Conservation (phyloP, 2,888 invertebrate genomes). For the Heliothis peltigera region DNA sequence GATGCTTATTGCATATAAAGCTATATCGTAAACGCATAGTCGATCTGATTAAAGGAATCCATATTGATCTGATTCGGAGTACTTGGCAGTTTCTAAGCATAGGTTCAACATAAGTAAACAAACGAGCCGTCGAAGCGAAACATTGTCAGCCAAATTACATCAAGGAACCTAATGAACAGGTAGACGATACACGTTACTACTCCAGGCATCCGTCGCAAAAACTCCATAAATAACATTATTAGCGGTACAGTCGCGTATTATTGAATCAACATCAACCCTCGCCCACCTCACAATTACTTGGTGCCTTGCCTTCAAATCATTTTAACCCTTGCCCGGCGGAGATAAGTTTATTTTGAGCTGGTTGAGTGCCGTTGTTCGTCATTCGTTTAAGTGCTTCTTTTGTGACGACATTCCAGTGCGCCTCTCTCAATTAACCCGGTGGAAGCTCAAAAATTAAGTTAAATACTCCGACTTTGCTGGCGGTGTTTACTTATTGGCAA, state of each 20-base stretch:
- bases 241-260: slow-evolving; percentile 82
- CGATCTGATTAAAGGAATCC: too few relatives aligned
- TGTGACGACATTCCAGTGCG: slow-evolving; percentile 86
- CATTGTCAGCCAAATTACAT: slow-evolving; percentile 49
- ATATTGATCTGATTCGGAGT: background rate
- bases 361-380: slow-evolving; percentile 81
- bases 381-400: slow-evolving; percentile 89
- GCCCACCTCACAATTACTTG: slow-evolving; percentile 84
- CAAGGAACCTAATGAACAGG: slow-evolving; percentile 35
- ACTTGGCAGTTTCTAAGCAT: background rate
- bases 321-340: slow-evolving; percentile 88
- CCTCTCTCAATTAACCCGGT: slow-evolving; percentile 86
- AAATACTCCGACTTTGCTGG: slow-evolving; percentile 84
- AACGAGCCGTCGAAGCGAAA: slow-evolving; percentile 24
- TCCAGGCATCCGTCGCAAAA: slow-evolving; percentile 76
- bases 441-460: slow-evolving; percentile 90
- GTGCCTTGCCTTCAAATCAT: slow-evolving; percentile 81
- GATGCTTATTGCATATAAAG: too few relatives aligned
- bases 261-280: slow-evolving; percentile 84
- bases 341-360: slow-evolving; percentile 90
- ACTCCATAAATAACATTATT: slow-evolving; percentile 85
- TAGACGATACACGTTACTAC: slow-evolving; percentile 30
- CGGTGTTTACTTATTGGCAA: slow-evolving; percentile 87
- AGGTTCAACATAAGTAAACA: slow-evolving; percentile 11
- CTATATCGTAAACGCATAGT: too few relatives aligned